Evolutionary conservation across 2,888 invertebrate species (phyloP), one percentile per base, ranked within the genome.

Genomic region (Thera obeliscata): DNA sequence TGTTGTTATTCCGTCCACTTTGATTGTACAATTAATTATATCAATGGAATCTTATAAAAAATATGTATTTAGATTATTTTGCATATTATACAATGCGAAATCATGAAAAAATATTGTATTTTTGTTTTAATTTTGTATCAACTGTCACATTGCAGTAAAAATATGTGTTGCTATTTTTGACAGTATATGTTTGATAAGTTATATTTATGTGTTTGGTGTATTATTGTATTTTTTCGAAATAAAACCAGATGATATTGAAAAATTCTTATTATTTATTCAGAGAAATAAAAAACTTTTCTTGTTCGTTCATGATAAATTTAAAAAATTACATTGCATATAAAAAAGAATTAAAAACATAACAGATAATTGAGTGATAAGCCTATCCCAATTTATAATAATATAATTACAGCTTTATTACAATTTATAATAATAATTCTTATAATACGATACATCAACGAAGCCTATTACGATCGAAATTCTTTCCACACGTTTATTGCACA

Each of bases 251-350:
- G 48, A 65, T 70, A 74, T 83, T 72, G 69, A 80, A 88, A 93
- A 90, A 88, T 90, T 89, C 91, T 92, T 91, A 85, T 88, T 80
- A 85, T 90, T 92, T 92, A 93, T 87, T 91, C 87, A 85, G 87
- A 91, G 89, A 91, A 92, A 90, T 88, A 84, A 89, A 84, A 84
- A 75, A 79, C 87, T 84, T 83, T 84, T 82, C 78, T 84, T 84
- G 85, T 86, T 84, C 81, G 78, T 85, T 83, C 77, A 81, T 80
- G 76, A 82, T 81, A 79, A 82, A 79, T 80, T 83, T 84, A 82
- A 84, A 83, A 86, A 84, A 84, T 83, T 76, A 76, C 80, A 78
- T 71, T 82, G 77, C 76, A 79, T 81, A 76, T 79, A 83, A 84
- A 80, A 81, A 83, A 76, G 81, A 80, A 81, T 81, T 81, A 81